These are phyloP conservation scores for Syngnathus acus DNA, from an alignment of 2,797 vertebrate species.

Conservation along the genomic window DNA sequence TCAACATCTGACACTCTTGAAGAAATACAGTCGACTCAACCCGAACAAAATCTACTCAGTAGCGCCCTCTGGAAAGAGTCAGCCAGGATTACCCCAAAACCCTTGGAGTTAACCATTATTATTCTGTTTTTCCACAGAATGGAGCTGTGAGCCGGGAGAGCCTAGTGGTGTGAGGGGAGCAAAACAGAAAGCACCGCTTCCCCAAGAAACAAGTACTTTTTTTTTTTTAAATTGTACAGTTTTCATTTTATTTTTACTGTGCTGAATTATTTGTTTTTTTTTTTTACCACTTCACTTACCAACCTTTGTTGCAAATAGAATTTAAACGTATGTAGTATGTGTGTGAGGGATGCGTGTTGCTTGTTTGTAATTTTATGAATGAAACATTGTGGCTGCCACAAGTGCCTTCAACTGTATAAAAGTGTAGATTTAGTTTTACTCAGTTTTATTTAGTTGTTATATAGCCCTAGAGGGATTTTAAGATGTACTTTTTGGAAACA, in stretches of 20 bases:
- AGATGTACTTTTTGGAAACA: neutral
- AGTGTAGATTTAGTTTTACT: neutral
- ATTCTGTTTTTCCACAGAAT: conserved; percentile 59
- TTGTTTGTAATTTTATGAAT: conserved; percentile 26
- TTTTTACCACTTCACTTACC: neutral
- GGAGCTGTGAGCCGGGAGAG: conserved; percentile 86
- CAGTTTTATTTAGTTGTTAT: neutral
- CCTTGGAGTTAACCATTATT: no score
- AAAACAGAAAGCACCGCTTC: neutral
- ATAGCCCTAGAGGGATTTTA: neutral
- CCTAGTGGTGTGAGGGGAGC: conserved; percentile 74
- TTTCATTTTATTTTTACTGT: conserved; percentile 23
- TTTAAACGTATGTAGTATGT: neutral
- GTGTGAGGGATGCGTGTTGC: neutral
- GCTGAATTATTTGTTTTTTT: conserved; percentile 16
- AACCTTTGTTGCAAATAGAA: neutral
- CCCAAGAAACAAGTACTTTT: conserved; percentile 23
- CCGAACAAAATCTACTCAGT: neutral
- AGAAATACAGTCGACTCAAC: neutral
- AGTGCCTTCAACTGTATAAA: conserved; percentile 65
- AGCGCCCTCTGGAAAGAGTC: neutral
- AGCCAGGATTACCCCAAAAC: no score
- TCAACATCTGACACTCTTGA: no score
- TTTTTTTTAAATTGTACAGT: conserved; percentile 23
- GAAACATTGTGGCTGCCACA: conserved; percentile 60